Percentiles rank a stretch among this genome's conserved stretches.
Evolutionary conservation across 2,797 vertebrate species (phyloP).

Genomic region (Euphonia xanthogaster): DNA sequence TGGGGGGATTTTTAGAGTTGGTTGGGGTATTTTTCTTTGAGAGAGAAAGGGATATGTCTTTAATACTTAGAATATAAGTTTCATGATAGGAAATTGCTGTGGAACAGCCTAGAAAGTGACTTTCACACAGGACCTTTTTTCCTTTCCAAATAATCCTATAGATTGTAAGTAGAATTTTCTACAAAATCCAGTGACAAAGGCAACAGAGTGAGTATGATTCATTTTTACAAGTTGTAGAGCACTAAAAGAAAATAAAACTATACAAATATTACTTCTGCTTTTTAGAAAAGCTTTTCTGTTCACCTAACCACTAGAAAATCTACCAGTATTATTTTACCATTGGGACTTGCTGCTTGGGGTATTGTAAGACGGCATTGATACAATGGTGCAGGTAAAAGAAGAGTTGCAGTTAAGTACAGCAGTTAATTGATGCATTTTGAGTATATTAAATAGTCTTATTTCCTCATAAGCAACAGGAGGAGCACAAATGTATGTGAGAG

Average conservation of each 20-base stretch:
- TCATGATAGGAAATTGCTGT: not conserved
- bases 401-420: not conserved
- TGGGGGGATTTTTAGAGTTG: not conserved
- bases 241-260: not conserved
- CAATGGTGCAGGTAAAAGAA: not conserved
- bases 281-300: not conserved
- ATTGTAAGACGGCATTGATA: not conserved
- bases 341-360: not conserved
- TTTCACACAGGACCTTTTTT: not conserved
- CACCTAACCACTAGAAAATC: not conserved
- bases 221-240: not conserved
- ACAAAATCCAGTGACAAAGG: not conserved
- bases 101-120: not conserved
- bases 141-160: not conserved
- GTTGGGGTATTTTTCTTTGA: not conserved
- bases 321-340: not conserved
- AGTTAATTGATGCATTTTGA: not conserved
- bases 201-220: not conserved
- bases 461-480: not conserved
- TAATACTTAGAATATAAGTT: not conserved
- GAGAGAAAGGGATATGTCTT: not conserved
- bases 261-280: not conserved
- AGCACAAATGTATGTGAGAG: not conserved
- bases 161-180: not conserved
- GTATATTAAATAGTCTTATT: not conserved